Evolutionary conservation across 35 echinoderm and acorn worm species (phyloP).

Genomic region (Apostichopus parvimensis): DNA sequence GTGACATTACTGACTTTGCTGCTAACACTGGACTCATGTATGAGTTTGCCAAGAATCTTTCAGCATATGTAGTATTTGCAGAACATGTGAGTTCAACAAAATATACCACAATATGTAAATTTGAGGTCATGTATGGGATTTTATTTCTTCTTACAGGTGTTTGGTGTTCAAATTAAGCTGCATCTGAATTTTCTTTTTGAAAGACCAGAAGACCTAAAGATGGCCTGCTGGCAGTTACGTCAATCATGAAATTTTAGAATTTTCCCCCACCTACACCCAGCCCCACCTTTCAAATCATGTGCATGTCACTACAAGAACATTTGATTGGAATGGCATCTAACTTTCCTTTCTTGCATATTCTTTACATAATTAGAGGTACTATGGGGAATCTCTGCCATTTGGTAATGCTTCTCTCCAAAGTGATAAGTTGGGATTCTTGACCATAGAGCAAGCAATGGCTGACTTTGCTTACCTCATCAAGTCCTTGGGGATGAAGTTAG

Average conservation of each 20-base stretch:
- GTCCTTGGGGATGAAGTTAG: slow-evolving; percentile 31
- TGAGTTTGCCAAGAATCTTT: slow-evolving; percentile 55
- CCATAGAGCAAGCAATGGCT: slow-evolving; percentile 85
- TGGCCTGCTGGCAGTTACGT: too few species aligned
- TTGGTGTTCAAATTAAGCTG: too few species aligned
- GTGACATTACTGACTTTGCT: slow-evolving; percentile 49
- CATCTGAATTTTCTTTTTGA: too few species aligned
- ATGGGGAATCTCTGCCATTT: slow-evolving; percentile 84
- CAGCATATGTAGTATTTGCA: slow-evolving; percentile 62
- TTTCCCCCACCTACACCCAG: too few species aligned
- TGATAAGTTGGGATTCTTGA: slow-evolving; percentile 73
- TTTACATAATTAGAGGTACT: slow-evolving; percentile 72
- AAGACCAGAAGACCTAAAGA: too few species aligned
- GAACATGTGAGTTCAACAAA: slow-evolving; percentile 65
- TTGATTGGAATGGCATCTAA: too few species aligned
- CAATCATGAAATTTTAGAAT: too few species aligned
- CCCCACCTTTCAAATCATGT: too few species aligned
- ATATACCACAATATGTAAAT: not conserved
- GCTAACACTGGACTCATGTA: slow-evolving; percentile 63
- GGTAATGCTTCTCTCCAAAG: slow-evolving; percentile 69
- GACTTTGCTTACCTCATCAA: slow-evolving; percentile 78
- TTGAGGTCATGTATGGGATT: too few species aligned
- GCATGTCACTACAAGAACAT: too few species aligned
- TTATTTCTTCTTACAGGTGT: too few species aligned
- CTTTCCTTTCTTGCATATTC: not conserved